A percentile compares a stretch with the other conserved stretches of the same genome.
phyloP scores from a whole-genome alignment of 2,797 vertebrate species.

The Crotalus adamanteus region DNA sequence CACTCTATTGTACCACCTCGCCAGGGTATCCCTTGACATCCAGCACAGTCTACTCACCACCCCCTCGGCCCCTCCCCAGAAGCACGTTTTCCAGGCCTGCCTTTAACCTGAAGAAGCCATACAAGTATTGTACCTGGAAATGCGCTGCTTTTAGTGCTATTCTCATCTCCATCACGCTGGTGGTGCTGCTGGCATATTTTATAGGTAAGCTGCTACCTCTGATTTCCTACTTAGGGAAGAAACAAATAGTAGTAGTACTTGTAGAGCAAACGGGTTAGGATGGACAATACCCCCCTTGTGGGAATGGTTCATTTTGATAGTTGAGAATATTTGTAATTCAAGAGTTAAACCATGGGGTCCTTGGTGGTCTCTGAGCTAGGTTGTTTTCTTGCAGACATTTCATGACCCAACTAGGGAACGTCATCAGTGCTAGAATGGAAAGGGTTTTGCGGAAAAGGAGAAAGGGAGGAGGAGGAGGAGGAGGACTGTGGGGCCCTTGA shows the following conservation, averaged over 20 bases:
- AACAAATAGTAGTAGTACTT: not conserved
- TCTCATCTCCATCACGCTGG: conserved; percentile 89
- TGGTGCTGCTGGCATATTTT: conserved; percentile 95
- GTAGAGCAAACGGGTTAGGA: not conserved
- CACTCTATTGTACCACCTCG: conserved; percentile 95
- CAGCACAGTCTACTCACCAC: conserved; percentile 98
- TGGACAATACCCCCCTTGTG: not conserved
- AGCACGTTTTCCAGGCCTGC: conserved; percentile 93
- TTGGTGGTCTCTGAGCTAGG: not conserved
- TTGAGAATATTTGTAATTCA: not conserved
- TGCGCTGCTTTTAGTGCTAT: conserved; percentile 96
- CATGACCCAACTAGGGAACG: too few species aligned
- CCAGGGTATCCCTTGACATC: conserved; percentile 98
- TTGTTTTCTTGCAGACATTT: not conserved
- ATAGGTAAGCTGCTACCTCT: conserved; percentile 81
- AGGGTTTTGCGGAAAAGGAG: too few species aligned
- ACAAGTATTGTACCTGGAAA: conserved; percentile 99
- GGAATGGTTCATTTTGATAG: not conserved
- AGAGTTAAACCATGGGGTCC: not conserved
- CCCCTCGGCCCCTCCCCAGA: conserved; percentile 92
- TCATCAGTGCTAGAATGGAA: too few species aligned
- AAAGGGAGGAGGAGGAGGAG: too few species aligned
- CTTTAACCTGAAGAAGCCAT: conserved; percentile 98
- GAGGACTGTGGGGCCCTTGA: too few species aligned
- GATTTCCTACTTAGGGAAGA: conserved; percentile 1